Evolutionary conservation across 2,797 vertebrate species (phyloP), one percentile per base, ranked within the genome.

Genomic region (Vultur gryphus): DNA sequence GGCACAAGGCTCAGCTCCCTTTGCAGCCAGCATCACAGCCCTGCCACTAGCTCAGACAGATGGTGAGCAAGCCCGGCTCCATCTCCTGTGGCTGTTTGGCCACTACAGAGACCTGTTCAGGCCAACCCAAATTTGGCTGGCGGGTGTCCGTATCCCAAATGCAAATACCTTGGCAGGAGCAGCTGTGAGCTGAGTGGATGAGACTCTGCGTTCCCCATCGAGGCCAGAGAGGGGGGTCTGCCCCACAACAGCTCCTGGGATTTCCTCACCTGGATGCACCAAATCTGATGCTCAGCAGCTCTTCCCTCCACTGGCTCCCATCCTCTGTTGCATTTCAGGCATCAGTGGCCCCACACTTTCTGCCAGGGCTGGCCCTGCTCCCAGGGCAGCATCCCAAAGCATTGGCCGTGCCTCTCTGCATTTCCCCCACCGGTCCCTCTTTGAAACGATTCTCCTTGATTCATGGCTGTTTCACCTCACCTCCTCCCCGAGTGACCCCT

Each of bases 21-120:
- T 73, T 16, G n/a, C 13, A 24, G 0, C 39, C 2, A 1, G 52
- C 0, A 0, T 35, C 75, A 35, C 44, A 67, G 71, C 71, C 76
- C 87, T 72, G 79, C 84, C 59, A 46, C 51, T 52, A 41, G 51
- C 51, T 44, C 69, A 43, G 37, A 61, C 85, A 95, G 88, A 91
- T 67, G 90, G 95, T 35, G 21, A 86, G 41, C 49, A 43, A 93
- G 91, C 61, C 57, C 7, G 0, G 33, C 76, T 93, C 79, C 69
- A 49, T 37, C 88, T 78, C 93, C 92, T 66, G 57, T 29, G 83
- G 90, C 85, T 84, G 10, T 54, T 43, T 95, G 93, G 93, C 77
- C 83, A 67, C 65, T 35, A 14, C 87, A 84, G 37, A 67, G 65
- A 29, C 55, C 39, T 65, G 19, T 57, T 67, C 69, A 33, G 76